These are phyloP conservation scores for Octomys mimax DNA, from an alignment of 2,797 vertebrate species.

Conservation along the genomic window DNA sequence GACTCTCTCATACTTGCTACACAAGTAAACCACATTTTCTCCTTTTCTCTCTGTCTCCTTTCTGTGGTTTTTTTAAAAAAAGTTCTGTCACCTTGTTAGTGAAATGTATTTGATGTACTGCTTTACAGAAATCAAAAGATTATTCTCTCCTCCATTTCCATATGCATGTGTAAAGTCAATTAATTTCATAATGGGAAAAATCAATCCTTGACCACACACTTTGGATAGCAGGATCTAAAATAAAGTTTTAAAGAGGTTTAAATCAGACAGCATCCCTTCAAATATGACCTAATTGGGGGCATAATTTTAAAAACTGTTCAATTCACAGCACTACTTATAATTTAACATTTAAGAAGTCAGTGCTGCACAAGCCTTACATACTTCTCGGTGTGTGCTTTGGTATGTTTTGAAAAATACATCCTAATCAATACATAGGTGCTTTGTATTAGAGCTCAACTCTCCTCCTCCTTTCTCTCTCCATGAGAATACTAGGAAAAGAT, in stretches of 20 bases:
- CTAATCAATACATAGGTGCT: conserved; percentile 8
- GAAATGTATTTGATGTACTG: conserved; percentile 86
- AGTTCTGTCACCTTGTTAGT: conserved; percentile 85
- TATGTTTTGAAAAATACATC: conserved; percentile 53
- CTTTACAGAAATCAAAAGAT: conserved; percentile 85
- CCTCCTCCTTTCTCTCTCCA: background rate
- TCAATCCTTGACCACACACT: conserved; percentile 79
- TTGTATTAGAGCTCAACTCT: background rate
- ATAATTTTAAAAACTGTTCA: conserved; percentile 9
- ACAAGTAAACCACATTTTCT: conserved; percentile 84
- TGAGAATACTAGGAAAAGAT: conserved; percentile 86
- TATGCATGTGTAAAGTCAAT: conserved; percentile 65
- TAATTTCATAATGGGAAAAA: conserved; percentile 78
- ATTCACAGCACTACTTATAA: conserved; percentile 54
- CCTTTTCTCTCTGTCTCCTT: conserved; percentile 69
- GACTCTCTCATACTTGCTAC: conserved; percentile 74
- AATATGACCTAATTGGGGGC: conserved; percentile 63
- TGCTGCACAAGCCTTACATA: conserved; percentile 71
- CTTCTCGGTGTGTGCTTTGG: conserved; percentile 51
- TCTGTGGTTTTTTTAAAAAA: conserved; percentile 83
- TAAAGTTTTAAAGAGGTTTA: conserved; percentile 43
- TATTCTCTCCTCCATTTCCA: conserved; percentile 75
- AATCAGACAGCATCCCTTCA: conserved; percentile 70
- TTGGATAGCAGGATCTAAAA: conserved; percentile 35
- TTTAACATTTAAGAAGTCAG: conserved; percentile 66